Base-by-base conservation (phyloP, 1,140 invertebrate species). In the Macrostomum lignano region DNA sequence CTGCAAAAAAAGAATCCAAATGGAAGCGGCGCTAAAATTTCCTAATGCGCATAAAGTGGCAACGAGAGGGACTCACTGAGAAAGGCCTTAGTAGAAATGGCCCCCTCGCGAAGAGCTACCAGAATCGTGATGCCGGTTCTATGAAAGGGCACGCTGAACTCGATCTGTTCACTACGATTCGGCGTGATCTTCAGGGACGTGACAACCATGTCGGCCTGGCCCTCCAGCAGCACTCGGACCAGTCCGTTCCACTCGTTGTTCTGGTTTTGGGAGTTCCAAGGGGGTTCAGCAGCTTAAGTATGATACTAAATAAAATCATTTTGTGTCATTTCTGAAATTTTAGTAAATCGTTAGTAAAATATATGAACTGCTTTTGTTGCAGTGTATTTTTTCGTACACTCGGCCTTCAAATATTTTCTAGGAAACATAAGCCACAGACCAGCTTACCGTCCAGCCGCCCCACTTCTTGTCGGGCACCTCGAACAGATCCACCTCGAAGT, bases 81-180 rank as follows among this genome's bases (percentile, higher is more conserved):
- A 54, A 96, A 96, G n/a, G 86, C 86, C 9, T 82, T 94, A 0
- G 86, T 79, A 2, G 84, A 94, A 39, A 96, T 88, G 35, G 91
- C 91, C 11, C 88, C 88, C 4, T 84, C 91, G 42, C 82, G 64
- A 52, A 94, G 91, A 2, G 81, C 77, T 0, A 96, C 86, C 0
- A 94, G 70, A 38, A 96, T 91, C 2, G 82, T 76, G 15, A 94
- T 91, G 21, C 88, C 88, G 2, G 86, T 93, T 55, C 96, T 84
- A 69, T 94, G 74, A 53, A 82, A 94, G 1, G 88, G 86, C 25
- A 93, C 72, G 26, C 79, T 82, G 50, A 94, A 94, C 52, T 93
- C 82, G 17, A 67, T 76, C 3, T 75, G 76, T 15, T 72, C 69
- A 56, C 81, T 44, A 33, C 84, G 62, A 51, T 93, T 79, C 3